Evolutionary conservation across 2,888 invertebrate genomes (phyloP), one percentile per base, ranked within the genome.

Genomic region (Tryphoninae sp.): DNA sequence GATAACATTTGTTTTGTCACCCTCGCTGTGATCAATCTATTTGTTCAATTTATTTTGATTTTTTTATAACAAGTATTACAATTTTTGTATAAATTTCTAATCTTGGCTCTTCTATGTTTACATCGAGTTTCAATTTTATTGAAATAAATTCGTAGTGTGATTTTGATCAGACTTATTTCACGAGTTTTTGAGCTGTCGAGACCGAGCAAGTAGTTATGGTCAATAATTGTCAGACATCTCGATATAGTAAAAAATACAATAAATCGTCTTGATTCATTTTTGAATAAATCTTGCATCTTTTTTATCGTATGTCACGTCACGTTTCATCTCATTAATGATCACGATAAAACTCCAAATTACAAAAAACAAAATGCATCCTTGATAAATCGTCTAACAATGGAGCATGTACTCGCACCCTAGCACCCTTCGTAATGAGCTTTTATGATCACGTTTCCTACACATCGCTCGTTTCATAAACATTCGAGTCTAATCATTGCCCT

Each of bases 321-420:
- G 4, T 6, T 53, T 61, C 67, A 64, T 58, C 64, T 58, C 78
- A 72, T 76, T 61, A 72, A 78, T 69, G 71, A 75, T 79, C 74
- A 75, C 58, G 51, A 73, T 81, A 64, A 78, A 76, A 72, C 45
- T 72, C 73, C 58, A 51, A 55, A 68, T 83, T 74, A 75, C 71
- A 22, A 62, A 81, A 75, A 58, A 45, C 23, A 61, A 55, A 45
- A 45, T 13, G 75, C 75, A 76, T 51, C 33, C 49, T 45, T 65
- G 62, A 61, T 78, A 45, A 61, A 65, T 78, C 61, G 53, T 69
- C 55, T 81, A 67, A 81, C 78, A 69, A 61, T 49, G 7, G 33
- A 74, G 81, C 81, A 82, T 84, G 75, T 55, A 75, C 49, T 73
- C 49, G 73, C 81, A 76, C 81, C 59, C 33, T 71, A 22, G 72